Base-by-base conservation (phyloP, 2,797 vertebrate genomes). In the Decapterus maruadsi region DNA sequence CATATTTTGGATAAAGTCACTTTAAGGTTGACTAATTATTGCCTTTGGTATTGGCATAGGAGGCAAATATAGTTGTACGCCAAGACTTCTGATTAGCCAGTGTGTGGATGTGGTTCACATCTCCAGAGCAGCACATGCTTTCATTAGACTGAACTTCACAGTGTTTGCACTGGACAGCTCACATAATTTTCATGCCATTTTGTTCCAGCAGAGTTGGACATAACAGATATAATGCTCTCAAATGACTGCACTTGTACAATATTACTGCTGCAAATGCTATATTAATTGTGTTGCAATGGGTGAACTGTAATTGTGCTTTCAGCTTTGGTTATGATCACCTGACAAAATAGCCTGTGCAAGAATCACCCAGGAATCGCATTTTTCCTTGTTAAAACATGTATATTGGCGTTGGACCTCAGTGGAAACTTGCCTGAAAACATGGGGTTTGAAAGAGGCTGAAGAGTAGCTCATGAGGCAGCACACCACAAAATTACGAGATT, bases 11-110 rank as follows among this genome's bases (percentile, higher is more conserved):
- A 81, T 46, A 36, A 81, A 66, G 65, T n/a, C n/a, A 61, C 56
- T 69, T 45, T 75, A 29, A 73, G 56, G 48, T 43, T 78, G 63
- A 80, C 56, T 82, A 84, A 84, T 84, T 81, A 43, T 68, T 55
- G 65, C 72, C 71, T 65, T 67, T 78, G 53, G 60, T 63, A 83
- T 81, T 70, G 66, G n/a, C 50, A 68, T 34, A 31, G 53, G 50
- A 64, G 34, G 75, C 57, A 76, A 78, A 80, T 73, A 62, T 20
- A 61, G 56, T 38, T 55, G 16, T 13, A 55, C 2, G 6, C 78
- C 58, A 72, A 40, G 29, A 68, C 53, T 36, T 73, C 54, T 50
- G 45, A 69, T 68, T 51, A 66, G 11, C 36, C 16, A 38, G 19
- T 51, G 29, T 77, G 12, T 58, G 22, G 48, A 61, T 31, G 48